Conservation (phyloP, 2,888 invertebrate genomes). For the Operophtera brumata region DNA sequence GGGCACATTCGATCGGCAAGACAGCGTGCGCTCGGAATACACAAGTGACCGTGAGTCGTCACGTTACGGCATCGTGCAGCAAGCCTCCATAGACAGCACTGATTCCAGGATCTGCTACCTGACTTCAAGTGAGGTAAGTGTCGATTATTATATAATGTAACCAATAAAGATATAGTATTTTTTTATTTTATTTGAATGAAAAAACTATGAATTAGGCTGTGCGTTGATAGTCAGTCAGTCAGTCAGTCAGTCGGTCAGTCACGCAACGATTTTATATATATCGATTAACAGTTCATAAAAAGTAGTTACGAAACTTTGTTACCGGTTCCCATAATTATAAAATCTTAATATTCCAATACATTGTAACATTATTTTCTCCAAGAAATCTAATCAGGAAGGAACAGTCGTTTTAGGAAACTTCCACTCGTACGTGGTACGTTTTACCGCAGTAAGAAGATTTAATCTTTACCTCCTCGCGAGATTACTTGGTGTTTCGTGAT, state of each 20-base stretch:
- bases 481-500: background rate
- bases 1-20: conserved; percentile 92
- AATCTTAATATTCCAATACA: no score
- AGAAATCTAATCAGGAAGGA: conserved; percentile 6
- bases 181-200: no score
- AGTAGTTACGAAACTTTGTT: no score
- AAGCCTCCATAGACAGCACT: conserved; percentile 96
- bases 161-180: no score
- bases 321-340: no score
- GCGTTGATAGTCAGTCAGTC: no score
- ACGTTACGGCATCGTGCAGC: conserved; percentile 94
- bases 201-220: no score
- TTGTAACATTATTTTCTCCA: background rate
- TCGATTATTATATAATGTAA: no score
- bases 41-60: conserved; percentile 92
- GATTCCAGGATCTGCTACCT: conserved; percentile 96
- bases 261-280: no score
- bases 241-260: no score
- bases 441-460: background rate
- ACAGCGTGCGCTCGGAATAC: conserved; percentile 93
- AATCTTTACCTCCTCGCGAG: background rate
- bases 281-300: no score
- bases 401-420: conserved; percentile 2
- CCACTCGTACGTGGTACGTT: conserved; percentile 4
- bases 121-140: conserved; percentile 96